phyloP scores from a whole-genome alignment of 2,113 vertebrate species.

The Muntiacus reevesi region DNA sequence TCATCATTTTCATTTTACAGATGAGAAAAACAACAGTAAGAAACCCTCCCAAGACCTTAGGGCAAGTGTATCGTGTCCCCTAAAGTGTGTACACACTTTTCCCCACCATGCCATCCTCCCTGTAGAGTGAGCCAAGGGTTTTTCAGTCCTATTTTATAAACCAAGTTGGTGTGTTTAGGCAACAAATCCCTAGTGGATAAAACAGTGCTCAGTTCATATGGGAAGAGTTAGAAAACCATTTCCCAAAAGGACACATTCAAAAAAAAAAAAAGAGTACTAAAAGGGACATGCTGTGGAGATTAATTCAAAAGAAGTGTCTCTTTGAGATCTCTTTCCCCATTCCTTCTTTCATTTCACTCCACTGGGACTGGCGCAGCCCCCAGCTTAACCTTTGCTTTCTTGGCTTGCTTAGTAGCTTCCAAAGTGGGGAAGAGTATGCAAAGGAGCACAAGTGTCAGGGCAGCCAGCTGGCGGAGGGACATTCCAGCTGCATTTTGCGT shows the following conservation, averaged over 20 bases:
- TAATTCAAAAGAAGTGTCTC: not conserved
- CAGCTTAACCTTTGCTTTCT: constrained; percentile 50
- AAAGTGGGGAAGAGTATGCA: constrained; percentile 35
- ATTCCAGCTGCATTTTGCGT: not conserved
- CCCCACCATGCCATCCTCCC: not conserved
- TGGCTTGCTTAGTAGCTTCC: constrained; percentile 12
- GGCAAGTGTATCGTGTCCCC: not conserved
- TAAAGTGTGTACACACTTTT: not conserved
- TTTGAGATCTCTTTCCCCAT: not conserved
- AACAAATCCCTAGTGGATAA: constrained; percentile 19
- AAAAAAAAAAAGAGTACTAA: not conserved
- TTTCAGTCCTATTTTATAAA: constrained; percentile 35
- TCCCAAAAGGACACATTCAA: constrained; percentile 12
- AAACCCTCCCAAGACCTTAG: not conserved
- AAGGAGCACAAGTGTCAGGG: constrained; percentile 30
- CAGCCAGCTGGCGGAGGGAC: constrained; percentile 46
- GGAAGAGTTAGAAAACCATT: constrained; percentile 31
- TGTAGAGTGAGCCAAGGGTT: not conserved
- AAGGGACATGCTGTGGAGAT: not conserved
- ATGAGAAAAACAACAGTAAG: not conserved
- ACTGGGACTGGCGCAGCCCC: constrained; percentile 8
- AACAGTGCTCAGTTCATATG: not conserved
- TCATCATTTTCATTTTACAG: not conserved
- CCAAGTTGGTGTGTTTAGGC: not conserved
- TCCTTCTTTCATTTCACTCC: constrained; percentile 10